Evolutionary conservation across 2,888 invertebrate species (phyloP).

Genomic region (Gisinianus flammeolus): DNA sequence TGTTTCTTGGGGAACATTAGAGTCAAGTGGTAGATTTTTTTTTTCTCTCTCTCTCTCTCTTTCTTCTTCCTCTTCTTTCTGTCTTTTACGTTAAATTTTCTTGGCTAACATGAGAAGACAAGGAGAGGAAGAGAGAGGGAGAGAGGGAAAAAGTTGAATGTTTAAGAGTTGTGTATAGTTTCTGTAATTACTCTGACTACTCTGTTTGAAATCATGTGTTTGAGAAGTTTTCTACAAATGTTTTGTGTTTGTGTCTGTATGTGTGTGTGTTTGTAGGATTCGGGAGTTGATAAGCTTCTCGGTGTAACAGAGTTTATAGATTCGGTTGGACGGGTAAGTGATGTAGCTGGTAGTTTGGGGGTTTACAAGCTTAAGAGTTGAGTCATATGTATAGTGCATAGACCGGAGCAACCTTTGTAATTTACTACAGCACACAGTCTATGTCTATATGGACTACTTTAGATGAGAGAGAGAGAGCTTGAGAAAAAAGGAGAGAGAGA

Average conservation of each 20-base stretch:
- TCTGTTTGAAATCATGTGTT: conserved; percentile 19
- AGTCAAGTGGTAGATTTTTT: not conserved
- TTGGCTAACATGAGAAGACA: not conserved
- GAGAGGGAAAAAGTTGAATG: not conserved
- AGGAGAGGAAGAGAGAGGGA: not conserved
- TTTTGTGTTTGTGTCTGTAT: conserved; percentile 20
- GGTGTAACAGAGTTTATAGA: not conserved
- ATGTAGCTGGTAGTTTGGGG: not conserved
- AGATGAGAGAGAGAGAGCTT: not conserved
- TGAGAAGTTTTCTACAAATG: conserved; percentile 23
- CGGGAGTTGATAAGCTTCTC: conserved; percentile 19
- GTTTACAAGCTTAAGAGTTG: too few relatives aligned
- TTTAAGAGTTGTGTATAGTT: not conserved
- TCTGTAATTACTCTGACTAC: conserved; percentile 24
- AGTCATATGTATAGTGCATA: not conserved
- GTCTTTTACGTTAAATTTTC: not conserved
- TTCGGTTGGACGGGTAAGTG: not conserved
- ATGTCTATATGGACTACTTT: not conserved
- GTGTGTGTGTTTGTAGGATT: not conserved
- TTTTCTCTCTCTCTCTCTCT: not conserved
- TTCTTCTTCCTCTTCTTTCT: not conserved
- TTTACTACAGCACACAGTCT: not conserved
- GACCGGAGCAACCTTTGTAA: not conserved
- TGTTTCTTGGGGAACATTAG: not conserved
- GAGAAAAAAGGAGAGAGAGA: not conserved